Conservation (phyloP, 2,888 invertebrate species). For the Hirtodrosophila trivittata region DNA sequence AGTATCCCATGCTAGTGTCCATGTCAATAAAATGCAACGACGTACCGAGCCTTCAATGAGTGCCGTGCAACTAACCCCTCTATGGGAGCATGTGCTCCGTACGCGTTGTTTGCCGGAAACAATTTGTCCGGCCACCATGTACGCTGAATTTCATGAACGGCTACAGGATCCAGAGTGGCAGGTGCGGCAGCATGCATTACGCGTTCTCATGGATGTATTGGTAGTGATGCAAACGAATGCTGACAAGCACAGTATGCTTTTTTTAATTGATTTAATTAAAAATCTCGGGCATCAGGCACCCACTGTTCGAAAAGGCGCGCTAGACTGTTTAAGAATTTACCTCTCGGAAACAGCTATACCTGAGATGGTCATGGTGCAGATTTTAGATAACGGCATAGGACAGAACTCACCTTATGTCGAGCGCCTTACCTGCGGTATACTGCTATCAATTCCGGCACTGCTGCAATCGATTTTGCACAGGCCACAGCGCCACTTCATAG, state of each 20-base stretch:
- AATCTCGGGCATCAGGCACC: slow-evolving; percentile 92
- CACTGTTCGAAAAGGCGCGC: slow-evolving; percentile 91
- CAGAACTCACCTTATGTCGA: slow-evolving; percentile 85
- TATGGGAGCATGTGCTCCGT: slow-evolving; percentile 92
- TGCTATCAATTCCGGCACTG: slow-evolving; percentile 87
- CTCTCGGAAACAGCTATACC: slow-evolving; percentile 88
- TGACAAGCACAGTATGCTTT: slow-evolving; percentile 85
- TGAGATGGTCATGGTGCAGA: slow-evolving; percentile 87
- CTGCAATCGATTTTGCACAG: slow-evolving; percentile 85
- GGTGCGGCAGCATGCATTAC: slow-evolving; percentile 91
- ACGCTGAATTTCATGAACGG: slow-evolving; percentile 89
- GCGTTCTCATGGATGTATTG: slow-evolving; percentile 91
- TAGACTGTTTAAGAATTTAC: slow-evolving; percentile 90
- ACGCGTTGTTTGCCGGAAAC: slow-evolving; percentile 89
- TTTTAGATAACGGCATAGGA: slow-evolving; percentile 88
- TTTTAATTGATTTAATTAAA: slow-evolving; percentile 83
- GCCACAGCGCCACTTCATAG: slow-evolving; percentile 84
- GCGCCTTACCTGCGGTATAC: slow-evolving; percentile 87
- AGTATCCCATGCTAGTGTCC: slow-evolving; percentile 13
- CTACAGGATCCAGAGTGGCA: slow-evolving; percentile 92
- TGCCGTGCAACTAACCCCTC: slow-evolving; percentile 87
- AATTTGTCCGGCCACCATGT: slow-evolving; percentile 87
- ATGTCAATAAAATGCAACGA: slow-evolving; percentile 58
- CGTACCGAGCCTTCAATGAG: slow-evolving; percentile 46
- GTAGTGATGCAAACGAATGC: slow-evolving; percentile 89